phyloP scores from a whole-genome alignment of 2,113 vertebrate species.

The Regulus satrapa region DNA sequence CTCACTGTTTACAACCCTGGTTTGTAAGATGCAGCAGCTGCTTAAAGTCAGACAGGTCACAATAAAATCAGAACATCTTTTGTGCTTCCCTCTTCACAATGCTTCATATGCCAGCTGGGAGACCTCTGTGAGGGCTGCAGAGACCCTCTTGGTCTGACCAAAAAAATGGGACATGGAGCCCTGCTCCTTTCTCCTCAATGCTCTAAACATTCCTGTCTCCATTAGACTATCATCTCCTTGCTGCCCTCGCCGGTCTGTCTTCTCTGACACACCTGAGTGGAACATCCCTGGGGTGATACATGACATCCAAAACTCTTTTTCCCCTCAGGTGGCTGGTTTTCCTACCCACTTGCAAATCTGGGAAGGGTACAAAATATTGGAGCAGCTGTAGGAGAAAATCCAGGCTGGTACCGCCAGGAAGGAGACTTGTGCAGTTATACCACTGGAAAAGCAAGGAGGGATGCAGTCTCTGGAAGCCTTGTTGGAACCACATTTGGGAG shows the following conservation, averaged over 20 bases:
- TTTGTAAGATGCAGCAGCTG: neutral
- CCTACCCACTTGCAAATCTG: neutral
- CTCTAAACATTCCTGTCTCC: neutral
- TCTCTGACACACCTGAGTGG: neutral
- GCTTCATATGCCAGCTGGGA: neutral
- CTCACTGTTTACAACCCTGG: neutral
- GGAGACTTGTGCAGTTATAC: neutral
- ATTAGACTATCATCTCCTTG: fast-evolving
- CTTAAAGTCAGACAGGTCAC: slow-evolving; percentile 13
- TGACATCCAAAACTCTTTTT: neutral
- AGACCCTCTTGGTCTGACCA: neutral
- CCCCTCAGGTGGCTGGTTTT: neutral
- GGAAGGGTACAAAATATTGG: neutral
- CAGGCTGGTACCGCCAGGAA: neutral
- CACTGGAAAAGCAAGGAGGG: neutral
- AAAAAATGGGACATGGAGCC: neutral
- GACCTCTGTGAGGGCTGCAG: neutral
- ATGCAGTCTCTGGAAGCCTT: neutral
- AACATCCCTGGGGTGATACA: neutral
- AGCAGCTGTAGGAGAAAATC: neutral
- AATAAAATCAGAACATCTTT: neutral
- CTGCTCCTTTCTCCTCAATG: neutral
- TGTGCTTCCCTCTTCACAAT: neutral
- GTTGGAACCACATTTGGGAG: fast-evolving
- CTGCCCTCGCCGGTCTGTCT: neutral